Base-by-base conservation (phyloP, 2,888 invertebrate species). In the Charanyca ferruginea region DNA sequence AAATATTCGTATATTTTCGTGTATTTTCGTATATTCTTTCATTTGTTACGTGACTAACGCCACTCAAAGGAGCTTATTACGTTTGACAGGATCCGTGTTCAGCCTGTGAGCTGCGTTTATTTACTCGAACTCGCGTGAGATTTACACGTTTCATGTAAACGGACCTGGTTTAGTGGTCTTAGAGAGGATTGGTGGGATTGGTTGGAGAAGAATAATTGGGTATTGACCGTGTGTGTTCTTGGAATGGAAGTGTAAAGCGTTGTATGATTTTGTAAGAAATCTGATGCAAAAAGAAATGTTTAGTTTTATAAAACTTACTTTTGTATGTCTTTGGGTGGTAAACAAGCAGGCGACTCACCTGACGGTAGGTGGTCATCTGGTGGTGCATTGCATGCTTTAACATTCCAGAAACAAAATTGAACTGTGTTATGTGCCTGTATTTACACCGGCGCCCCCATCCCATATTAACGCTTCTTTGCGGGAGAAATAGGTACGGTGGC, bases 21-120 rank as follows among this genome's bases (percentile, higher is more conserved):
- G 80, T 82, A 85, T 85, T 85, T 85, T 84, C 77, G 79, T 82
- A 84, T 85, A 81, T 84, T 82, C 84, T 75, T 84, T 84, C 85
- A 85, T 85, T 86, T 85, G 85, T 82, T 84, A 85, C 87, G 89
- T 89, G 89, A 88, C 89, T 89, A 86, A 83, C 86, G 83, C 84
- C 84, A 85, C 84, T 89, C 88, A 89, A 88, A 88, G 87, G 68
- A 79, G 85, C 87, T 90, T 89, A 89, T 88, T 88, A 89, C 86
- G 83, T 86, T 83, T 85, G 88, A 87, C 85, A 86, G 81, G 80
- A 86, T 77, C 77, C 81, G 74, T 82, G 82, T 80, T 77, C 71
- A 69, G 62, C 74, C 66, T 69, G 67, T 73, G 67, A 63, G 79
- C 66, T 66, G 66, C 66, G 71, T 79, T 74, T 85, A 83, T 83